A percentile compares a stretch with the other conserved stretches of the same genome.
These are phyloP conservation scores for Sparidentex hasta DNA, from an alignment of 2,797 vertebrate species.

Conservation along the genomic window DNA sequence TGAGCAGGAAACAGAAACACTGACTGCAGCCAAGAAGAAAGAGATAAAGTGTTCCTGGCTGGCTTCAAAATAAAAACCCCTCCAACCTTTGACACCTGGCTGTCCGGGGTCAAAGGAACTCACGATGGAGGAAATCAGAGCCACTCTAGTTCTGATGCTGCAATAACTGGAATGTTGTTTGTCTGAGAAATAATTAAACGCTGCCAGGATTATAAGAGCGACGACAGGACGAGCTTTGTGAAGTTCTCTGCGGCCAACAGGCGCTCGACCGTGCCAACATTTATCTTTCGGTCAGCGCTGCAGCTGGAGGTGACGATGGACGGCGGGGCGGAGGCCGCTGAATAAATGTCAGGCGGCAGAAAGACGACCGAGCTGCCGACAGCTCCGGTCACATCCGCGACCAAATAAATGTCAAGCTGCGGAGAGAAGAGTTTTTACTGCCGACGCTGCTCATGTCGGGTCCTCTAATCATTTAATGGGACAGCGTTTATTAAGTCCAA, in stretches of 20 bases:
- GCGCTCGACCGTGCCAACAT: too few species aligned
- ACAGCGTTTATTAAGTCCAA: not conserved
- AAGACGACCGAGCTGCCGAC: not conserved
- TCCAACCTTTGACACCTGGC: too few species aligned
- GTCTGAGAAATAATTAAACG: too few species aligned
- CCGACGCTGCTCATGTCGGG: not conserved
- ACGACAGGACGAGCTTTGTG: not conserved
- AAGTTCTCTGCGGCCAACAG: not conserved
- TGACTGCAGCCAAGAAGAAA: too few species aligned
- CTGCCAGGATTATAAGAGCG: too few species aligned
- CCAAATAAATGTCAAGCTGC: slow-evolving; percentile 25
- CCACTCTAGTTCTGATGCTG: too few species aligned
- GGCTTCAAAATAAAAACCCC: too few species aligned
- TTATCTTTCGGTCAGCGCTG: not conserved
- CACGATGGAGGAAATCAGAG: too few species aligned
- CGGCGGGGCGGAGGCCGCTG: fast-evolving
- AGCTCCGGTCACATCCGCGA: not conserved
- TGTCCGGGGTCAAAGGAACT: too few species aligned
- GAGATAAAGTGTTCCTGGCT: too few species aligned
- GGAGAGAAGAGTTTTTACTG: not conserved
- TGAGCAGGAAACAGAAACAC: too few species aligned
- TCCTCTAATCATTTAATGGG: not conserved
- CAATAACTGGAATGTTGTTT: too few species aligned
- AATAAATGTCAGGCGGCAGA: slow-evolving; percentile 24
- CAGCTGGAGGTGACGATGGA: slow-evolving; percentile 5